These are phyloP conservation scores for Yasuhikotakia modesta DNA, from an alignment of 2,797 vertebrate genomes.

Conservation along the genomic window DNA sequence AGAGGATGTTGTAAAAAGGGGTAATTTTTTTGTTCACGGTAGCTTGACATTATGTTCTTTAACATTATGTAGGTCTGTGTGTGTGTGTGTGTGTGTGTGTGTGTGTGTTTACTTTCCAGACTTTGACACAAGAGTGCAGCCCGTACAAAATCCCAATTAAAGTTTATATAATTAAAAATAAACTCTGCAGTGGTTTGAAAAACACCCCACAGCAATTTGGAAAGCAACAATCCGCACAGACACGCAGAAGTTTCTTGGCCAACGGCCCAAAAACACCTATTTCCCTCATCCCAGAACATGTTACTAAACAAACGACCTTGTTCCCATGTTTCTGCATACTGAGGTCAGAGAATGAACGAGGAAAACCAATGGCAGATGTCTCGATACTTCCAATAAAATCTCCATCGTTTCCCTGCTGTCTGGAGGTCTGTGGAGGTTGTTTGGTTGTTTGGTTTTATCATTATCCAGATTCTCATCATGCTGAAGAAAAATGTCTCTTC, in stretches of 20 bases:
- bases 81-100: background rate
- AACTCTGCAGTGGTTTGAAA: background rate
- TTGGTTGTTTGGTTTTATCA: conserved; percentile 7
- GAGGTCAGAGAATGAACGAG: background rate
- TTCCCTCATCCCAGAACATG: background rate
- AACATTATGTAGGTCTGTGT: background rate
- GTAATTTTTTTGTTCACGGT: conserved; percentile 14
- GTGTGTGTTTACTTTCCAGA: background rate
- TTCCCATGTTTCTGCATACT: conserved; percentile 3
- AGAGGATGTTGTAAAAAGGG: conserved; percentile 1
- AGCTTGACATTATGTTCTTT: too few species aligned
- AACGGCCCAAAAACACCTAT: background rate
- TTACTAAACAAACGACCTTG: background rate
- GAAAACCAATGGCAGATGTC: background rate
- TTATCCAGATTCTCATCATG: background rate
- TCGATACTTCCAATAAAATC: background rate
- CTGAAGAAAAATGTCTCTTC: too few species aligned
- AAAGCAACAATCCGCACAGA: background rate
- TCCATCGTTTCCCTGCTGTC: background rate
- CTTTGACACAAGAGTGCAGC: background rate
- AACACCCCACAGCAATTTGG: background rate
- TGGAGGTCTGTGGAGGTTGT: background rate
- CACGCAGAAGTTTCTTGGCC: background rate
- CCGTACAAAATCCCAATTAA: background rate
- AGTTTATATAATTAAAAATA: conserved; percentile 9